These are phyloP conservation scores for Sphinx pinastri DNA, from an alignment of 2,888 invertebrate species.

Conservation along the genomic window DNA sequence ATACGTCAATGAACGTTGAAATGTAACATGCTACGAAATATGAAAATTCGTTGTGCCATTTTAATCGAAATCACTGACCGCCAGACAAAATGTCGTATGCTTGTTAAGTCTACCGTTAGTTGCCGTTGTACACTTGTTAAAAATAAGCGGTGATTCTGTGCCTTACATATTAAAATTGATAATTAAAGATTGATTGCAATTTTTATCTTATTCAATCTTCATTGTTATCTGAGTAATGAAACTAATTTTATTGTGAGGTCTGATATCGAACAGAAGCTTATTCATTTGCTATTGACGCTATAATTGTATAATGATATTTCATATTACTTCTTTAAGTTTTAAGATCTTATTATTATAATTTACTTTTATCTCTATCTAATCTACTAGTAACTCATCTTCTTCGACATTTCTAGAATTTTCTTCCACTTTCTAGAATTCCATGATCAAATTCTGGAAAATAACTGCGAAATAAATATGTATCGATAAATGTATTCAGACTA, in stretches of 20 bases:
- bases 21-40: neutral
- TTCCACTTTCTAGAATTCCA: neutral
- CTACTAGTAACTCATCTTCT: no score
- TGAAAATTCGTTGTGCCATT: constrained; percentile 24
- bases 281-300: neutral
- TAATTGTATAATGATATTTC: no score
- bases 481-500: constrained; percentile 13
- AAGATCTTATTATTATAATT: no score
- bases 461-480: neutral
- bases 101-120: constrained; percentile 25
- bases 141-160: constrained; percentile 14
- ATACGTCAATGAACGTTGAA: neutral
- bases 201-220: neutral
- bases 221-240: neutral
- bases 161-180: constrained; percentile 15
- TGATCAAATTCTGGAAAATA: neutral
- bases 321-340: no score
- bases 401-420: no score
- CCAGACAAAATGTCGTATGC: constrained; percentile 23
- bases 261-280: neutral
- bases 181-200: constrained; percentile 2
- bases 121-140: constrained; percentile 14
- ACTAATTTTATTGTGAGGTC: neutral
- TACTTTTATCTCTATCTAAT: no score
- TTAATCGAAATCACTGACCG: constrained; percentile 26